Evolutionary conservation across 1,140 invertebrate genomes (phyloP).

Genomic region (Drosophila miranda): DNA sequence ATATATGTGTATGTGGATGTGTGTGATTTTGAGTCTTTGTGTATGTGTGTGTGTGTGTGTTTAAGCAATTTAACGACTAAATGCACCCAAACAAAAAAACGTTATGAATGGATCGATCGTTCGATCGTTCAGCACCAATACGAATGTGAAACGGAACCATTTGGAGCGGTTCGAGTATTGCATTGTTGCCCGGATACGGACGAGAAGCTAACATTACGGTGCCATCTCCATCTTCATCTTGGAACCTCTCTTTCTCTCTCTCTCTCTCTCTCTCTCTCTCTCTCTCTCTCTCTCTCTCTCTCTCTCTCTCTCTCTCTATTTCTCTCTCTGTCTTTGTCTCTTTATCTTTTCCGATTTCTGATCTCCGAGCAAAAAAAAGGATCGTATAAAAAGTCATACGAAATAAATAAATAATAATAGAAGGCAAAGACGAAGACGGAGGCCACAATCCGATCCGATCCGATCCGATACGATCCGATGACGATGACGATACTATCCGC

Average conservation of each 20-base stretch:
- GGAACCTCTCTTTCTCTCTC: neutral
- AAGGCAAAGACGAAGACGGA: slow-evolving; percentile 13
- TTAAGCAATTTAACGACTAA: slow-evolving; percentile 58
- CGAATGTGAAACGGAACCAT: slow-evolving; percentile 35
- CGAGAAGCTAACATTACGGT: slow-evolving; percentile 41
- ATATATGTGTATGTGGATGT: slow-evolving; percentile 16
- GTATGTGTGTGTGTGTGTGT: slow-evolving; percentile 16
- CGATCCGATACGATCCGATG: no score
- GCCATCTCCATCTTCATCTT: neutral
- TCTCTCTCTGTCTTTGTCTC: neutral
- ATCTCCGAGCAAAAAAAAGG: slow-evolving; percentile 24
- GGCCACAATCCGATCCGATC: no score
- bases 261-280: neutral
- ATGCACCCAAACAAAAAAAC: slow-evolving; percentile 61
- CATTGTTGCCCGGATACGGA: slow-evolving; percentile 66
- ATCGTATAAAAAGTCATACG: slow-evolving; percentile 28
- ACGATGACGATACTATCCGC: no score
- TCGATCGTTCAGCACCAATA: slow-evolving; percentile 53
- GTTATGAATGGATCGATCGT: slow-evolving; percentile 1
- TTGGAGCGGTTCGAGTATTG: slow-evolving; percentile 61
- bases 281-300: neutral
- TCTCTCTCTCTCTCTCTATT: neutral
- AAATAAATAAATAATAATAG: slow-evolving; percentile 39
- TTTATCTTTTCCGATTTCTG: neutral
- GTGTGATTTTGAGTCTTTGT: neutral